Evolutionary conservation across 2,797 vertebrate genomes (phyloP).

Genomic region (Sebastes vulpes): DNA sequence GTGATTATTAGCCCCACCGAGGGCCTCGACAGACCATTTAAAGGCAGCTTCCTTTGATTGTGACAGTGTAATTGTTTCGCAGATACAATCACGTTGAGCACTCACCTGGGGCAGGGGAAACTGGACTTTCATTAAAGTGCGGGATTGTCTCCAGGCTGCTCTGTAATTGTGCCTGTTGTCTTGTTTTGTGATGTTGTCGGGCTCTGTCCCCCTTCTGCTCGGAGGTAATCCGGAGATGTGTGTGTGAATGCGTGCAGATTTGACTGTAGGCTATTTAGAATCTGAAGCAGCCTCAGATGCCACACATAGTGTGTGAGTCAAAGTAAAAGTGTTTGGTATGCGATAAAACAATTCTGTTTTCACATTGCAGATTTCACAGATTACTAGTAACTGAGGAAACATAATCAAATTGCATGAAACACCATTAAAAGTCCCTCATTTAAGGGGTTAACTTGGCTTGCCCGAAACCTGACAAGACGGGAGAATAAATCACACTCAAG

Average conservation of each 20-base stretch:
- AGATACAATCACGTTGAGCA: conserved; percentile 87
- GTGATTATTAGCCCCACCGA: conserved; percentile 87
- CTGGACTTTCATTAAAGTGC: conserved; percentile 90
- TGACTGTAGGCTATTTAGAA: conserved; percentile 47
- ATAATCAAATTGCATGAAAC: neutral
- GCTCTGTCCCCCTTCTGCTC: conserved; percentile 52
- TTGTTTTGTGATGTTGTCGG: conserved; percentile 80
- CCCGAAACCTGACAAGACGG: conserved; percentile 26
- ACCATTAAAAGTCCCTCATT: neutral
- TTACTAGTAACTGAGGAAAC: neutral
- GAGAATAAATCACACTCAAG: conserved; percentile 62
- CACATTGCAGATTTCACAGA: conserved; percentile 3
- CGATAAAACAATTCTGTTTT: conserved; percentile 12
- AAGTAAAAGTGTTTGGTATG: conserved; percentile 40
- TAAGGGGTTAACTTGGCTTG: neutral
- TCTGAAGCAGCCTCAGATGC: conserved; percentile 14
- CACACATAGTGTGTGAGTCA: neutral
- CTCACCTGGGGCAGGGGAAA: conserved; percentile 88
- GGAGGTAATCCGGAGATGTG: conserved; percentile 62
- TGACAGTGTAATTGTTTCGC: conserved; percentile 92
- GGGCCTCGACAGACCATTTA: conserved; percentile 87
- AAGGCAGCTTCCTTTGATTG: conserved; percentile 91
- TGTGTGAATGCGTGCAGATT: conserved; percentile 35
- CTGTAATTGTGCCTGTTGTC: conserved; percentile 85
- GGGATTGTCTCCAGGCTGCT: conserved; percentile 84